These are phyloP conservation scores for Gambusia affinis DNA, from an alignment of 2,113 vertebrate species.

Conservation along the genomic window DNA sequence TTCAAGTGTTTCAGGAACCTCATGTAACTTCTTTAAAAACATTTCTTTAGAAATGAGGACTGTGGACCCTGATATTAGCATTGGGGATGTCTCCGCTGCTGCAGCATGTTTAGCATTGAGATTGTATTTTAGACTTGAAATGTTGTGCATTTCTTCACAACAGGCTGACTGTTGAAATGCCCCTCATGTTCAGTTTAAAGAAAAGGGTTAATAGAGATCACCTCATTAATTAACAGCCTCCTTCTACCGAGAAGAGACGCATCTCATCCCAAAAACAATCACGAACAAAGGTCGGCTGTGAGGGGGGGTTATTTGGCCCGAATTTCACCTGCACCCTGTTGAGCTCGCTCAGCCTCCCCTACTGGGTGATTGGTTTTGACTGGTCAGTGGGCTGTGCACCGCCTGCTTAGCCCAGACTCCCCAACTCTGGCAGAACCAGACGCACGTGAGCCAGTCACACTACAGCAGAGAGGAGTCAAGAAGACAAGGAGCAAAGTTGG, in stretches of 20 bases:
- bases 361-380: conserved; percentile 54
- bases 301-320: conserved; percentile 27
- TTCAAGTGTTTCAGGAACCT: too few species aligned
- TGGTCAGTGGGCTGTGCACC: conserved; percentile 34
- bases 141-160: background rate
- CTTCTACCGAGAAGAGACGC: conserved; percentile 28
- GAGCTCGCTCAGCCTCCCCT: conserved; percentile 25
- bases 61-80: too few species aligned
- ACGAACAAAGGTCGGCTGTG: background rate
- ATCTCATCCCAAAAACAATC: conserved; percentile 14
- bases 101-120: too few species aligned
- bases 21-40: too few species aligned
- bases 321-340: conserved; percentile 53
- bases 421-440: conserved; percentile 30
- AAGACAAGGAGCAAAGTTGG: conserved; percentile 43
- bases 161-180: background rate
- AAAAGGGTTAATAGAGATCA: conserved; percentile 1
- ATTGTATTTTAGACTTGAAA: too few species aligned
- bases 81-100: too few species aligned
- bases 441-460: conserved; percentile 48
- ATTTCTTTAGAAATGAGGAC: too few species aligned
- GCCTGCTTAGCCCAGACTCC: conserved; percentile 19
- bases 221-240: conserved; percentile 1
- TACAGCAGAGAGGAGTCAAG: conserved; percentile 27
- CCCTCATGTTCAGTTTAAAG: background rate